Percentiles rank a stretch among this genome's conserved stretches.
Evolutionary conservation across 2,113 vertebrate species (phyloP).

Genomic region (Petaurus breviceps): DNA sequence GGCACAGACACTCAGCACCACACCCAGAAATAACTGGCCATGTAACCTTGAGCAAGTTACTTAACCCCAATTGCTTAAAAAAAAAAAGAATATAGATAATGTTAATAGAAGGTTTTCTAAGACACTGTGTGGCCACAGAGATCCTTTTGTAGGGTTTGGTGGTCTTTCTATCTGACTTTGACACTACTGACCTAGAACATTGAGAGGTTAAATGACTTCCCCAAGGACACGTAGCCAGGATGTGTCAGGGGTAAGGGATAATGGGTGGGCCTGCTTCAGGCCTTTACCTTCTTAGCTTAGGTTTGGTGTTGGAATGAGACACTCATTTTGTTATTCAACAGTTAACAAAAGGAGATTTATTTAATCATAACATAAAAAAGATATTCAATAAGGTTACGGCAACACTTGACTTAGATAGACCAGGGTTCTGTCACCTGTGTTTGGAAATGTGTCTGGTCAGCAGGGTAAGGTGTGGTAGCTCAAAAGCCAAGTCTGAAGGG

Average conservation of each 20-base stretch:
- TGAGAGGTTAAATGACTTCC: not conserved
- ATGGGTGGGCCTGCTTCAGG: not conserved
- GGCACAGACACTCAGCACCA: too few relatives aligned
- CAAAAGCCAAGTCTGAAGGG: not conserved
- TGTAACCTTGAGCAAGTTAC: too few relatives aligned
- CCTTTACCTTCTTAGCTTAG: too few relatives aligned
- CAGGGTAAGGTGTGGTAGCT: not conserved
- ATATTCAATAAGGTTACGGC: not conserved
- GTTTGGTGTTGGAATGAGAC: not conserved
- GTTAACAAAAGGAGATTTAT: not conserved
- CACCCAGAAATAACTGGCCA: too few relatives aligned
- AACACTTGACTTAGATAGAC: not conserved
- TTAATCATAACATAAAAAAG: not conserved
- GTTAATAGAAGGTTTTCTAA: too few relatives aligned
- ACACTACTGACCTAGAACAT: not conserved
- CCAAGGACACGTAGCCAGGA: not conserved
- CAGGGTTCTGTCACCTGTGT: not conserved
- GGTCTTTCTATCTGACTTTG: not conserved
- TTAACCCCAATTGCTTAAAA: too few relatives aligned
- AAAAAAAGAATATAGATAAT: too few relatives aligned
- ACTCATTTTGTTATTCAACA: not conserved
- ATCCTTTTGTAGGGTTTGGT: not conserved
- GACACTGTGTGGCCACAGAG: too few relatives aligned
- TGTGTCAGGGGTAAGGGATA: not conserved
- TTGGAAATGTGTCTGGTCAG: not conserved